Conservation (phyloP, 2,113 vertebrate genomes). For the Suncus etruscus region DNA sequence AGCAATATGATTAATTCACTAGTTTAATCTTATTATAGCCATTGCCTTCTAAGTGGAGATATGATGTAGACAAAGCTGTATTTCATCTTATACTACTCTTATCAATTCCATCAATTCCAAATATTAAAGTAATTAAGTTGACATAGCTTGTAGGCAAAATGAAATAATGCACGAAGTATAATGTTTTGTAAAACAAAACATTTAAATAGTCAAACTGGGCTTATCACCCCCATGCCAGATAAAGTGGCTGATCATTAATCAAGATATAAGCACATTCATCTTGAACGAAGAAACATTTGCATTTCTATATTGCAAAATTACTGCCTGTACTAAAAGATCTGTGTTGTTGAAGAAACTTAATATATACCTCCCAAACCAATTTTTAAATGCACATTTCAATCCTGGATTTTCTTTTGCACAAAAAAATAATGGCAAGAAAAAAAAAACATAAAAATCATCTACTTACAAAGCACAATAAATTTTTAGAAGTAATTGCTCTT, state of each 20-base stretch:
- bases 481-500: conserved; percentile 77
- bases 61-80: conserved; percentile 57
- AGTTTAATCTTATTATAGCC: conserved; percentile 53
- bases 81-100: conserved; percentile 67
- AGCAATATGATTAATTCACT: conserved; percentile 55
- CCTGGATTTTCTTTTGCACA: conserved; percentile 48
- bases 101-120: conserved; percentile 71
- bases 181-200: conserved; percentile 72
- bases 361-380: conserved; percentile 60
- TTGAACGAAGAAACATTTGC: conserved; percentile 69
- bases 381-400: conserved; percentile 55
- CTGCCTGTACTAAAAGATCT: conserved; percentile 49
- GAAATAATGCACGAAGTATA: conserved; percentile 43
- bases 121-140: conserved; percentile 81
- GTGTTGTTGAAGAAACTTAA: conserved; percentile 62
- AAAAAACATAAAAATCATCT: conserved; percentile 65
- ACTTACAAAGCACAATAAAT: conserved; percentile 55
- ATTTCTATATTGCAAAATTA: conserved; percentile 64
- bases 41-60: conserved; percentile 66
- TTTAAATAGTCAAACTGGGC: conserved; percentile 32
- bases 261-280: conserved; percentile 65
- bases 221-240: conserved; percentile 68
- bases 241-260: conserved; percentile 63
- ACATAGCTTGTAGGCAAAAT: conserved; percentile 53
- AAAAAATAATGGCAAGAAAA: not conserved